phyloP scores from a whole-genome alignment of 1,140 invertebrate genomes.

The Saccostrea cuccullata region DNA sequence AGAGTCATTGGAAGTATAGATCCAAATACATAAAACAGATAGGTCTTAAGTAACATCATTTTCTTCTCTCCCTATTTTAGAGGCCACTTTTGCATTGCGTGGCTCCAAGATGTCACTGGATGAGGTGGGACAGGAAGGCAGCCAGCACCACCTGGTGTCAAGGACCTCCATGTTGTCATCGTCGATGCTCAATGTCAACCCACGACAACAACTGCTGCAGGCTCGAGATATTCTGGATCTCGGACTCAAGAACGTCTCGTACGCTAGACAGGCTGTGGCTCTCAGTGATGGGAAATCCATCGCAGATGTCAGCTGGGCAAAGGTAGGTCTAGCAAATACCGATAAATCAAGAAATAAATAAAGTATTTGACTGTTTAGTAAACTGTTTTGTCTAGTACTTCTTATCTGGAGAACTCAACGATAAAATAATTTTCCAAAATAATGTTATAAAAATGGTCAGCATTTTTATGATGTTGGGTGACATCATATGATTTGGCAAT shows the following conservation, averaged over 20 bases:
- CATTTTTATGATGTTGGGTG: not conserved
- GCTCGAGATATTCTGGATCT: slow-evolving; percentile 74
- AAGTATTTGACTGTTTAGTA: too few relatives aligned
- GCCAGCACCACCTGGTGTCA: slow-evolving; percentile 57
- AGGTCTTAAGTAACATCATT: too few relatives aligned
- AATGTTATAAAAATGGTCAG: not conserved
- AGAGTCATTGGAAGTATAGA: too few relatives aligned
- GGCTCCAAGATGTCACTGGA: slow-evolving; percentile 68
- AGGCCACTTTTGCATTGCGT: slow-evolving; percentile 59
- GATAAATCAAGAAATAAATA: not conserved
- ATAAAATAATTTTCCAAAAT: not conserved
- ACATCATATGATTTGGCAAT: too few relatives aligned
- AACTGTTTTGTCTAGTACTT: too few relatives aligned
- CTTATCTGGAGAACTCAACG: not conserved
- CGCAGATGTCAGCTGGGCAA: slow-evolving; percentile 75
- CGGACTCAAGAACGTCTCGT: slow-evolving; percentile 74
- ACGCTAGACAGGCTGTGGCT: slow-evolving; percentile 71
- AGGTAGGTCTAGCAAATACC: slow-evolving; percentile 62
- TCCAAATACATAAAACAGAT: too few relatives aligned
- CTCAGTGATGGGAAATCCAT: slow-evolving; percentile 75
- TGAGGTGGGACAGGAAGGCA: slow-evolving; percentile 57
- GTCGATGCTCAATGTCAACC: slow-evolving; percentile 61
- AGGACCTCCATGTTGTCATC: slow-evolving; percentile 66
- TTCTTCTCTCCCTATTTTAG: slow-evolving; percentile 28
- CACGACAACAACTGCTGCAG: slow-evolving; percentile 65